Conservation (phyloP, 2,113 vertebrate species). For the Gracilinanus agilis region DNA sequence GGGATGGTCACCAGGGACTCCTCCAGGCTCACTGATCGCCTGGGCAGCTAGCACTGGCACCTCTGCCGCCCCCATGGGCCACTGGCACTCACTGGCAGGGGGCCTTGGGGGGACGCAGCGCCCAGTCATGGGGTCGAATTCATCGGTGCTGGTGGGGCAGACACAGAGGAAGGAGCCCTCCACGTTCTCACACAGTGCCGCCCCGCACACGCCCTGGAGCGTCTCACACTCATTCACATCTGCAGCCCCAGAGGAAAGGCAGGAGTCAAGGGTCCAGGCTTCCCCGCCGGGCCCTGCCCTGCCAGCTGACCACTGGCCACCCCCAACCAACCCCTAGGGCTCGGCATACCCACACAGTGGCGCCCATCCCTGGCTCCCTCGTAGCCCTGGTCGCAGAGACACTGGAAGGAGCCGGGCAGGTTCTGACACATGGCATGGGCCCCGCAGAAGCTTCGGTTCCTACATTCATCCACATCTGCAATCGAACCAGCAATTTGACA, state of each 20-base stretch:
- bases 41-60: neutral
- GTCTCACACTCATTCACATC: constrained; percentile 92
- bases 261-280: neutral
- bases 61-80: neutral
- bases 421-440: constrained; percentile 89
- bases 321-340: neutral
- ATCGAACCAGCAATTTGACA: constrained; percentile 17
- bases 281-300: neutral
- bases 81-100: constrained; percentile 77
- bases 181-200: constrained; percentile 89
- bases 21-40: too few species aligned
- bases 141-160: constrained; percentile 85
- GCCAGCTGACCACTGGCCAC: neutral
- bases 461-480: constrained; percentile 91
- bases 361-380: constrained; percentile 82
- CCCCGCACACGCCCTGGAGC: constrained; percentile 88
- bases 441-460: constrained; percentile 87
- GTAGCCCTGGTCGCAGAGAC: constrained; percentile 91
- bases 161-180: constrained; percentile 92
- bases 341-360: constrained; percentile 85
- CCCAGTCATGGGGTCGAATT: constrained; percentile 85
- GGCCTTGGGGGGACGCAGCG: constrained; percentile 78
- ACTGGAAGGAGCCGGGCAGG: constrained; percentile 89
- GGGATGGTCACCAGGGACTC: neutral
- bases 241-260: constrained; percentile 67